Percentiles rank a stretch among this genome's conserved stretches.
phyloP scores from a whole-genome alignment of 2,113 vertebrate species.

The Pangasianodon gigas region DNA sequence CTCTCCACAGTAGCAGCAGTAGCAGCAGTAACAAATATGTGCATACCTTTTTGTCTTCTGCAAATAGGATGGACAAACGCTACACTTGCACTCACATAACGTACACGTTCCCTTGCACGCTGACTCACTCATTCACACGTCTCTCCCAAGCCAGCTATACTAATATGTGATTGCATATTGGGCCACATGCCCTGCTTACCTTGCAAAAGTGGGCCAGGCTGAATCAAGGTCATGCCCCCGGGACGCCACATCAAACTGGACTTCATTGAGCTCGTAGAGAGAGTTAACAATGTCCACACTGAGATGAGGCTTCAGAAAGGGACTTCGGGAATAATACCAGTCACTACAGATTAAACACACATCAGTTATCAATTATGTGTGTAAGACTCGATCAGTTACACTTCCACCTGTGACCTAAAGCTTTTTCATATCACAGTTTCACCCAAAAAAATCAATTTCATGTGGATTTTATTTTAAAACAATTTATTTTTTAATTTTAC shows the following conservation, averaged over 20 bases:
- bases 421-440: background rate
- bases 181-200: conserved; percentile 69
- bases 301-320: conserved; percentile 86
- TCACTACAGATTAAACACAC: conserved; percentile 74
- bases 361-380: background rate
- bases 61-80: background rate
- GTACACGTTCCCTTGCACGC: background rate
- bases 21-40: background rate
- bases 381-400: background rate
- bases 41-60: background rate
- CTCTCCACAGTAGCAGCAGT: background rate
- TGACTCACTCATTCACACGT: background rate
- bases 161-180: background rate
- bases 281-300: conserved; percentile 88
- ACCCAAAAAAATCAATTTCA: background rate
- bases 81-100: background rate
- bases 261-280: conserved; percentile 92
- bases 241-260: conserved; percentile 87
- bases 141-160: background rate
- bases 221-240: conserved; percentile 92
- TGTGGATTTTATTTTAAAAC: too few species aligned
- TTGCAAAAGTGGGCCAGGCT: conserved; percentile 91
- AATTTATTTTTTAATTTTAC: background rate
- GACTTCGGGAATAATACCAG: conserved; percentile 94
- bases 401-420: background rate